Conservation (phyloP, 2,113 vertebrate genomes). For the Onychostoma macrolepis region DNA sequence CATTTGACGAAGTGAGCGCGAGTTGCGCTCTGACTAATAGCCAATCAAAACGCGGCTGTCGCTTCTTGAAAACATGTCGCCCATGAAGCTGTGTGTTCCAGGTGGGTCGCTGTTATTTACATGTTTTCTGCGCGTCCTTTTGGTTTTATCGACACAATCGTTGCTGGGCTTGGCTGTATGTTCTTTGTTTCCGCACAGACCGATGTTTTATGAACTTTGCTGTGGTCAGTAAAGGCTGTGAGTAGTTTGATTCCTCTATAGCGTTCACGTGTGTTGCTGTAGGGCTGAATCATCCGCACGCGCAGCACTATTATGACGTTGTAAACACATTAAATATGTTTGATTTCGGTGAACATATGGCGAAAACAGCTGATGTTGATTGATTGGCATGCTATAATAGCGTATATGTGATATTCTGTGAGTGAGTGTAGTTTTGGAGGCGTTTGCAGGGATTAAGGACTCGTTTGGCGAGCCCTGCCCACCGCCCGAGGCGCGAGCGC, state of each 20-base stretch:
- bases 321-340: background rate
- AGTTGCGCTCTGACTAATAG: background rate
- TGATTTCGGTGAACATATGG: background rate
- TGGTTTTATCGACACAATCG: background rate
- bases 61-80: conserved; percentile 79
- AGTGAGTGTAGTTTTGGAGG: conserved; percentile 4
- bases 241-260: background rate
- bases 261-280: conserved; percentile 2
- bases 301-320: background rate
- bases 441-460: conserved; percentile 38
- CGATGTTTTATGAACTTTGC: background rate
- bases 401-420: background rate
- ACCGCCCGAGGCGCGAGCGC: conserved; percentile 58
- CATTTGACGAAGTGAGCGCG: background rate
- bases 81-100: conserved; percentile 81
- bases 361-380: background rate
- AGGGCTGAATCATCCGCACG: conserved; percentile 32
- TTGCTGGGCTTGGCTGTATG: background rate
- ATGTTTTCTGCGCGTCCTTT: background rate
- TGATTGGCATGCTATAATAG: background rate
- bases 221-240: background rate
- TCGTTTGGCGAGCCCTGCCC: conserved; percentile 63
- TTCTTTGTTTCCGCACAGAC: background rate
- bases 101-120: conserved; percentile 65
- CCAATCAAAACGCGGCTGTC: conserved; percentile 59